These are phyloP conservation scores for Limnephilus auricula DNA, from an alignment of 2,888 invertebrate species.

Conservation along the genomic window DNA sequence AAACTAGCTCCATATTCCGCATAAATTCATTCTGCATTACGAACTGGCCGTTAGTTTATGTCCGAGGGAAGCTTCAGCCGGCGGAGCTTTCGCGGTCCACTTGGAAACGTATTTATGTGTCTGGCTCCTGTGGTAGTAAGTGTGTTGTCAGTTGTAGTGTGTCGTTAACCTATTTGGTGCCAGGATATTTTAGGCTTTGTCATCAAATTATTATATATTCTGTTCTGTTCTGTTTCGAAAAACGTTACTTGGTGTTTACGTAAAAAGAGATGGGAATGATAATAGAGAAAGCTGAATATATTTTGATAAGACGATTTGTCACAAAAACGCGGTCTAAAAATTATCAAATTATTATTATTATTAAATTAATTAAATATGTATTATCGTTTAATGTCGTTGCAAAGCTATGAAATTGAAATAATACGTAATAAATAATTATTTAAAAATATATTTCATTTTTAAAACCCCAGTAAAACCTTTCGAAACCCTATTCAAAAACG, in stretches of 20 bases:
- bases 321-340: no score
- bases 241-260: background rate
- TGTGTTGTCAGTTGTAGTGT: background rate
- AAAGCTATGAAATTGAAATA: no score
- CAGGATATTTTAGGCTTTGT: background rate
- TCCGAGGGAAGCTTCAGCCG: background rate
- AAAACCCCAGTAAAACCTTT: no score
- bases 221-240: background rate
- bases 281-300: background rate
- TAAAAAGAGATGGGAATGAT: no score
- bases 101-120: conserved; percentile 20
- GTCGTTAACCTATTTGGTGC: conserved; percentile 8
- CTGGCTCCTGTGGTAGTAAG: background rate
- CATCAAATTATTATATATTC: background rate
- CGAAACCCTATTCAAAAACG: no score
- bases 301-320: no score
- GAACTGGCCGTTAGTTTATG: background rate
- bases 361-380: no score
- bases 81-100: conserved; percentile 8
- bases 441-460: no score
- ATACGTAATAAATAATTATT: no score
- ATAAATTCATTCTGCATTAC: background rate
- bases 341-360: no score
- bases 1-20: background rate
- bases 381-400: no score